Base-by-base conservation (phyloP, 2,888 invertebrate genomes). In the Globia sparganii region DNA sequence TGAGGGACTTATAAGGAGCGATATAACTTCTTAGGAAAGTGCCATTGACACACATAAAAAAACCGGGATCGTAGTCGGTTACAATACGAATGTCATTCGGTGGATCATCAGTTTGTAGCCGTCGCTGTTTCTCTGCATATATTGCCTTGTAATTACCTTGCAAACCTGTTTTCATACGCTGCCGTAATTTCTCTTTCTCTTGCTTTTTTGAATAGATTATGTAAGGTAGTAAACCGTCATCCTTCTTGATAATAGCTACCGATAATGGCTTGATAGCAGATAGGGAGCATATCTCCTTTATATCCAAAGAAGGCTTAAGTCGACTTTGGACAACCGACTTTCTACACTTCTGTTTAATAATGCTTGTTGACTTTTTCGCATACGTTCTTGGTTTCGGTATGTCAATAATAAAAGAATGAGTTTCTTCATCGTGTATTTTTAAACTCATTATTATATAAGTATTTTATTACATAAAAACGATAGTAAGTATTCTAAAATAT, bases 1-100 rank as follows among this genome's bases (percentile, higher is more conserved):
- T 92, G 2, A 94, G 83, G 15, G 94, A 92, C 89, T 94, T 95
- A 84, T 88, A 95, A 37, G 91, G 80, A 37, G 91, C 92, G 43
- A 89, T 89, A 72, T 90, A 89, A 59, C 86, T 83, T n/a, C 73
- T 76, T 34, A 91, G 69, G 28, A 83, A 85, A 9, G 91, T 89
- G 13, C 91, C 92, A 81, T 92, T 91, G 4, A 95, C 85, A 78
- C 88, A 91, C 34, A 76, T 88, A 78, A 90, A 95, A 87, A 91
- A 95, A 28, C 91, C 89, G 37, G 92, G 79, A 83, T 95, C 94
- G 15, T 91, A 84, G 75, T 95, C 93, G 40, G 90, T 93, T 37
- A 94, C 77, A n/a, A 92, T 89, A 8, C 77, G 69, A 58, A 93
- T 86, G 59, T 94, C 91, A 82, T 94, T 87, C 9, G 78, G 74